Evolutionary conservation across 2,888 invertebrate species (phyloP).

Genomic region (Hypomecis atomaria): DNA sequence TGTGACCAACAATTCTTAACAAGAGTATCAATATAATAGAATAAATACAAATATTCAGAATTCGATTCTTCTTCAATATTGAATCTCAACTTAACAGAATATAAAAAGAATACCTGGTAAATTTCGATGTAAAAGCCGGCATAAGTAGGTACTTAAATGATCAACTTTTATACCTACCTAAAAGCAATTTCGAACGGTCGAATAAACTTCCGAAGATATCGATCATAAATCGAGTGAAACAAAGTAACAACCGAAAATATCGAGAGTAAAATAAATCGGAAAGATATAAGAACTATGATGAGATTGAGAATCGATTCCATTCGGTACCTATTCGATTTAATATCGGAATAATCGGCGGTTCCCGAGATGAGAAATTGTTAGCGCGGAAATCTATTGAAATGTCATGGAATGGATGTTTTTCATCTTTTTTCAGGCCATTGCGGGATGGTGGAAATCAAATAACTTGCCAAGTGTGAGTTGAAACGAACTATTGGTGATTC

Average conservation of each 20-base stretch:
- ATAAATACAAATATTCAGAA: too few species aligned
- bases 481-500: too few species aligned
- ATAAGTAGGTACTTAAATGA: neutral
- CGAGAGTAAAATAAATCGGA: neutral
- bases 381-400: slow-evolving; percentile 40
- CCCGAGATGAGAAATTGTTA: slow-evolving; percentile 31
- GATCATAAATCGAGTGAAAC: neutral
- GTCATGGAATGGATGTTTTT: slow-evolving; percentile 43
- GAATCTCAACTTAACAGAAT: neutral
- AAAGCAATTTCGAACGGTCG: neutral
- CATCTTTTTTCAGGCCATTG: slow-evolving; percentile 35
- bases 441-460: neutral
- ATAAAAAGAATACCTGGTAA: neutral
- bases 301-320: slow-evolving; percentile 8
- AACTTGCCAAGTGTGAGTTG: too few species aligned
- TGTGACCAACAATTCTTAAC: too few species aligned
- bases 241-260: neutral
- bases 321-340: slow-evolving; percentile 22
- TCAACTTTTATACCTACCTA: neutral
- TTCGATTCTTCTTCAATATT: neutral
- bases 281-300: slow-evolving; percentile 15
- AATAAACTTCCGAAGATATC: neutral
- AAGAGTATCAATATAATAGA: too few species aligned
- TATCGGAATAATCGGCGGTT: slow-evolving; percentile 28
- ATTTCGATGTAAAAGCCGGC: neutral